These are phyloP conservation scores for Eurypyga helias DNA, from an alignment of 2,113 vertebrate genomes.

Conservation along the genomic window DNA sequence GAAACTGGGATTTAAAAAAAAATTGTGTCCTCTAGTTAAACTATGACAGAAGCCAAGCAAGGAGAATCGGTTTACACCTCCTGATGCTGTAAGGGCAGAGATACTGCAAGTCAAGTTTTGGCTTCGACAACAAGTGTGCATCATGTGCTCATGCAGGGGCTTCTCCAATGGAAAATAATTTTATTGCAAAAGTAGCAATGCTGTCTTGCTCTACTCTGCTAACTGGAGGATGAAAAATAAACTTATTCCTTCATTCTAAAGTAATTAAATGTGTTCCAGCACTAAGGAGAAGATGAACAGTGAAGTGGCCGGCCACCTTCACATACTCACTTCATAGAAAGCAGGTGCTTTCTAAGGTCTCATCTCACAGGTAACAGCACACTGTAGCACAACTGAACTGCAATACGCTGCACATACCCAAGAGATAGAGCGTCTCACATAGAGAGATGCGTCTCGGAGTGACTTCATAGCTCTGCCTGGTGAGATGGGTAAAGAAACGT, in stretches of 20 bases:
- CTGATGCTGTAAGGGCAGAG: not conserved
- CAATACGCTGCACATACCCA: fast-evolving
- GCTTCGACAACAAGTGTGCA: not conserved
- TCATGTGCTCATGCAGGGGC: not conserved
- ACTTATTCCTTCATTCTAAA: not conserved
- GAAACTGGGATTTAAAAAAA: too few species aligned
- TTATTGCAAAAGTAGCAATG: not conserved
- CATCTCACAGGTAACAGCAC: not conserved
- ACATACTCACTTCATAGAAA: not conserved
- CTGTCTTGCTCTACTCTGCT: not conserved
- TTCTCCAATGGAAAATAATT: not conserved
- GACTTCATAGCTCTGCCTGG: not conserved
- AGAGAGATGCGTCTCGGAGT: not conserved
- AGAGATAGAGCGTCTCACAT: not conserved
- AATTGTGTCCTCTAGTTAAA: too few species aligned
- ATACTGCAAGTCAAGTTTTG: not conserved
- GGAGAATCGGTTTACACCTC: not conserved
- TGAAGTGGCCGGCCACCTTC: not conserved
- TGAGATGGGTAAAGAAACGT: not conserved
- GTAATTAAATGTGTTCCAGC: not conserved
- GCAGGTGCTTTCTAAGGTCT: not conserved
- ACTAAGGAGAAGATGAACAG: not conserved
- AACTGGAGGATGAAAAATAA: not conserved
- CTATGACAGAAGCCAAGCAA: too few species aligned
- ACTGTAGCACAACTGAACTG: not conserved